Evolutionary conservation across 2,888 invertebrate species (phyloP), one percentile per base, ranked within the genome.

Genomic region (Liopterus haemorrhoidalis): DNA sequence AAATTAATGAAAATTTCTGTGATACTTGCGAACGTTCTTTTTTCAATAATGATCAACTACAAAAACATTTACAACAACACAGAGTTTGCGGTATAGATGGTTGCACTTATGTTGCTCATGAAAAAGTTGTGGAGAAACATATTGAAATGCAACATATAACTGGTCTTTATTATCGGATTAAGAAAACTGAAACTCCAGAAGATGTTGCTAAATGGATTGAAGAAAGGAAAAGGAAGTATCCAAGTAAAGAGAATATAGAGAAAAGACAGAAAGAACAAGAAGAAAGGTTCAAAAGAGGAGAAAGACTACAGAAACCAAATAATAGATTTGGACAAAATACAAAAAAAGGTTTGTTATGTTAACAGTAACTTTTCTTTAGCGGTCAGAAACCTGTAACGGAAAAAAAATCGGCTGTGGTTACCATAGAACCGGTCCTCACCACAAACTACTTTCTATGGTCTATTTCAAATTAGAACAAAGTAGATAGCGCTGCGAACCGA

Each of bases 11-110:
- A 30, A 70, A 72, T 59, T 79, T 74, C 66, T 88, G 88, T 67
- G 86, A 87, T 60, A 75, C 81, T n/a, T 94, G 93, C 66, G 88
- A 90, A 57, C 74, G 82, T 61, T 78, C 81, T 8, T 87, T 89
- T 63, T 67, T 70, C 40, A 73, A 74, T 0, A 59, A 70, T 40
- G 72, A 75, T 16, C 70, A 76, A 46, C 75, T 84, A 45, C 67
- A 76, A 35, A 72, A 73, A 35, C 93, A 94, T 64, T 70, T 77
- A 51, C 67, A 70, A n/a, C 78, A 82, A 57, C 93, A 94, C 67
- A 75, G 78, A 66, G 74, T 75, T 64, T 94, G 93, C 62, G 82
- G 81, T 38, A 76, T 85, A 39, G 86, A 86, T 57, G 85, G 84
- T 9, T 94, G 93, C 61, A 74, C 72, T 22, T 90, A 87, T 68